These are phyloP conservation scores for Gulo gulo DNA, from an alignment of 2,113 vertebrate genomes.

Conservation along the genomic window DNA sequence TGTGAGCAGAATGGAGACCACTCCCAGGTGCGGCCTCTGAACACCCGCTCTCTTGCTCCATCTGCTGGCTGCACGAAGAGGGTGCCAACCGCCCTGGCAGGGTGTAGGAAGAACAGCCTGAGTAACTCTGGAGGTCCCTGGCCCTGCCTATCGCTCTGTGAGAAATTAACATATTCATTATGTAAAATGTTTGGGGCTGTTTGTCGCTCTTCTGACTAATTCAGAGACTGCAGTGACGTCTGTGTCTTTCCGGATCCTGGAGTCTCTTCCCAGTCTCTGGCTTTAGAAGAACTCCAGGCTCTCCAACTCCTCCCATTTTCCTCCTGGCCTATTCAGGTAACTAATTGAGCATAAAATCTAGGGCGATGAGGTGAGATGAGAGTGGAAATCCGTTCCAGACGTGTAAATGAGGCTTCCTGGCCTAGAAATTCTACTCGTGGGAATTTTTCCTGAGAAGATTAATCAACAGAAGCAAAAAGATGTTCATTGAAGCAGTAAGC, in stretches of 20 bases:
- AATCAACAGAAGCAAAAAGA: constrained; percentile 36
- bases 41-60: too few species aligned
- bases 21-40: neutral
- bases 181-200: neutral
- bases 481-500: neutral
- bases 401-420: neutral
- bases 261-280: neutral
- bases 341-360: neutral
- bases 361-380: neutral
- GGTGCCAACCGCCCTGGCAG: fast-evolving
- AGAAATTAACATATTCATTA: neutral
- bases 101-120: fast-evolving
- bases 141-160: fast-evolving
- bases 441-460: constrained; percentile 31
- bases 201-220: neutral
- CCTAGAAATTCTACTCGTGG: neutral
- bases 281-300: neutral
- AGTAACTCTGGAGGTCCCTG: neutral
- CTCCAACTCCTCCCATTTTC: neutral
- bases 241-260: neutral
- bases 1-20: neutral
- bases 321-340: neutral
- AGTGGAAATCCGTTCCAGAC: neutral
- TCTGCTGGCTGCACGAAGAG: neutral
- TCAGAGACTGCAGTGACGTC: neutral